Conservation (phyloP, 2,113 vertebrate species). For the Egretta garzetta region DNA sequence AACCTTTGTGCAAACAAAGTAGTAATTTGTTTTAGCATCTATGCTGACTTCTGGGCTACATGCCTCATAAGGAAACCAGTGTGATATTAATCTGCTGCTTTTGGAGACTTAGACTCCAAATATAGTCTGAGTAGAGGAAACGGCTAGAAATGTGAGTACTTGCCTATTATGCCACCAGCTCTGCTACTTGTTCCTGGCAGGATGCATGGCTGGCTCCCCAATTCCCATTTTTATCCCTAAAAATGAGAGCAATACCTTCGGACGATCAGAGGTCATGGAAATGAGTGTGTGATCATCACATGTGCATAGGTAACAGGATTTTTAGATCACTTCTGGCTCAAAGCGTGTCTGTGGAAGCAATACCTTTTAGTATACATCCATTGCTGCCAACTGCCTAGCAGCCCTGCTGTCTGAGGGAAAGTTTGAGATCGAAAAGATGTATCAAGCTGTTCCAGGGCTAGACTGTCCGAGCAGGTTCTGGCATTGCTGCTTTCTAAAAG, state of each 20-base stretch:
- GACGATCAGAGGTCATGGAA: background rate
- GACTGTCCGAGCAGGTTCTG: background rate
- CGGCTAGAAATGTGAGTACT: background rate
- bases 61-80: background rate
- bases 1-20: slow-evolving; percentile 32
- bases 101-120: background rate
- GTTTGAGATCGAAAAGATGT: background rate
- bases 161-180: background rate
- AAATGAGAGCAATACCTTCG: background rate
- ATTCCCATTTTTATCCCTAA: background rate
- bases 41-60: background rate
- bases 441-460: background rate
- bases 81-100: background rate
- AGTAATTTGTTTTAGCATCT: slow-evolving; percentile 22
- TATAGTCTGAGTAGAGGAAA: background rate
- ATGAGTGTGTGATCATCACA: rapidly evolving
- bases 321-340: background rate
- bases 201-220: background rate
- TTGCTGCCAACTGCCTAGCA: background rate
- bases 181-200: background rate
- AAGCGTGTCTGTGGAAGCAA: background rate
- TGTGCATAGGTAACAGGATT: background rate
- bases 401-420: background rate
- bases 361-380: background rate
- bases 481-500: background rate